Percentiles rank a stretch among this genome's conserved stretches.
Conservation (phyloP, 2,888 invertebrate species). For the Agelastica alni region DNA sequence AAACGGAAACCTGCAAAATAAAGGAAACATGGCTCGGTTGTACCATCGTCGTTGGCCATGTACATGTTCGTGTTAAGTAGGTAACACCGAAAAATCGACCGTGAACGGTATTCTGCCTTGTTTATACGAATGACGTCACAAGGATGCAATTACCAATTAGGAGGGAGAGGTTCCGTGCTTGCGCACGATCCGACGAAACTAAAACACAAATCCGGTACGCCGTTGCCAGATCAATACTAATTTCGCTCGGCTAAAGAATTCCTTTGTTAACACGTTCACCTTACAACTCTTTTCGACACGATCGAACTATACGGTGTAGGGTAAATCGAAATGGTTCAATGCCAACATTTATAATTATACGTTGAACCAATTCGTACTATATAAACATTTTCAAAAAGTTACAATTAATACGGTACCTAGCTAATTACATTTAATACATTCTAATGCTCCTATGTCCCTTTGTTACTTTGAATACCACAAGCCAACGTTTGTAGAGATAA, state of each 20-base stretch:
- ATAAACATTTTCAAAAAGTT: no score
- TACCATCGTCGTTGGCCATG: constrained; percentile 4
- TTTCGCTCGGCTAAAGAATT: neutral
- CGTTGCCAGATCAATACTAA: constrained; percentile 13
- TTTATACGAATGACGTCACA: constrained; percentile 48
- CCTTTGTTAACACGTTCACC: no score
- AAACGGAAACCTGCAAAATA: constrained; percentile 6
- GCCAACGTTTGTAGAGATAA: no score
- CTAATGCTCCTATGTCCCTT: no score
- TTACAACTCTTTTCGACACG: no score
- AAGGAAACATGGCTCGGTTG: constrained; percentile 11
- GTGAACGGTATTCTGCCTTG: constrained; percentile 33
- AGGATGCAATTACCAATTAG: constrained; percentile 48
- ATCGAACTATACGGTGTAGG: no score
- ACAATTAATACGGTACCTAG: no score
- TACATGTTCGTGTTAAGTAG: constrained; percentile 23
- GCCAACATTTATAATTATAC: no score
- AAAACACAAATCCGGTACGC: constrained; percentile 14
- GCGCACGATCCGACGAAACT: constrained; percentile 40
- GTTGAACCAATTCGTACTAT: no score
- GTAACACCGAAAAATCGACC: constrained; percentile 39
- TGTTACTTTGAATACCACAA: no score
- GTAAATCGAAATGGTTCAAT: no score
- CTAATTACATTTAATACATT: no score
- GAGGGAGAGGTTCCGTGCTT: constrained; percentile 47